A percentile compares a stretch with the other conserved stretches of the same genome.
Conservation (phyloP, 2,113 vertebrate genomes). For the Mesembrinibis cayennensis region DNA sequence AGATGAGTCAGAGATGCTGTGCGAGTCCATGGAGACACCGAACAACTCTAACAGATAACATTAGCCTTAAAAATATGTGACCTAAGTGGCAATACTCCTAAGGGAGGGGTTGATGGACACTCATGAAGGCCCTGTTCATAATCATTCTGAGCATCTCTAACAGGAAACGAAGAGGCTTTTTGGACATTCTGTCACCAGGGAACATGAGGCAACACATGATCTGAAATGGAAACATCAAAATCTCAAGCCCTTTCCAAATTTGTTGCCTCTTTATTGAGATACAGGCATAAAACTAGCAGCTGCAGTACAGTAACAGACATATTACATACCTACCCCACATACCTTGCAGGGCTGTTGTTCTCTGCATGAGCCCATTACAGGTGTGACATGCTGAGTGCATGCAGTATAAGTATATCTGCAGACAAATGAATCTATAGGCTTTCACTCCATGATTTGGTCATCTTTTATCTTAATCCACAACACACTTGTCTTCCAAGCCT, state of each 20-base stretch:
- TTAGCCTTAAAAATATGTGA: not conserved
- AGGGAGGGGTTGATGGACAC: not conserved
- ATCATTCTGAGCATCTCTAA: not conserved
- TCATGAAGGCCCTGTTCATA: not conserved
- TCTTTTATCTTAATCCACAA: not conserved
- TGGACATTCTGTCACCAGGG: not conserved
- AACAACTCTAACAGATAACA: not conserved
- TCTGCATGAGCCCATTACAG: not conserved
- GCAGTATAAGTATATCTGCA: not conserved
- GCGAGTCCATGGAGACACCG: fast-evolving
- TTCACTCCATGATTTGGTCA: not conserved
- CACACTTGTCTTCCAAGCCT: not conserved
- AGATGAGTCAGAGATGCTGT: not conserved
- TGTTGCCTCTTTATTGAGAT: not conserved
- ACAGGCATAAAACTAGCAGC: not conserved
- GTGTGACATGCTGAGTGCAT: not conserved
- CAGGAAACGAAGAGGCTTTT: not conserved
- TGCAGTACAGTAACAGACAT: not conserved
- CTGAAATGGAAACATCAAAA: not conserved
- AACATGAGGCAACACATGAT: not conserved
- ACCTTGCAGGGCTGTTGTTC: not conserved
- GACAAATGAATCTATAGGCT: not conserved
- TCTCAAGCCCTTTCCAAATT: not conserved
- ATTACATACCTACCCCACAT: not conserved
- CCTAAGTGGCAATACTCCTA: not conserved